These are phyloP conservation scores for Haliclona indistincta DNA, from an alignment of 37 sponge, comb jelly and placozoan genomes.

Conservation along the genomic window DNA sequence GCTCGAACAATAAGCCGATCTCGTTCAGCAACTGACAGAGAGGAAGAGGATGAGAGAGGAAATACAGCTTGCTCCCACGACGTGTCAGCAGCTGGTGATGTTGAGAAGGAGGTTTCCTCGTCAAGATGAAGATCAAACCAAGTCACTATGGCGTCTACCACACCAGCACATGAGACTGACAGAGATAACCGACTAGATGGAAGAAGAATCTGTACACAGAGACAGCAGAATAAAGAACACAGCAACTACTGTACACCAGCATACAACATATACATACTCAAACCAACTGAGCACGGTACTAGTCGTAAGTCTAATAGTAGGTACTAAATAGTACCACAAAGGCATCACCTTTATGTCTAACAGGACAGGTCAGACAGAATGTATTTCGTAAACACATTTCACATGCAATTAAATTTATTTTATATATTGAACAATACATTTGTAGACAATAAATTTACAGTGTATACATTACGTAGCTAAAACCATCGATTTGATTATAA, in stretches of 20 bases:
- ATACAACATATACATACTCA: not conserved
- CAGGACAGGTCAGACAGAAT: too few relatives aligned
- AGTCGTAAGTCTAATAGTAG: too few relatives aligned
- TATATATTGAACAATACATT: too few relatives aligned
- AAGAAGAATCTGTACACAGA: slow-evolving; percentile 42
- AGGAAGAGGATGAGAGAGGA: slow-evolving; percentile 14
- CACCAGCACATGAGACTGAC: slow-evolving; percentile 15
- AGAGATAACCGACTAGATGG: slow-evolving; percentile 17
- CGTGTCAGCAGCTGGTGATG: slow-evolving; percentile 35
- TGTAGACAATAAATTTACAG: too few relatives aligned
- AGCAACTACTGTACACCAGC: not conserved
- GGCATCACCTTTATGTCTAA: too few relatives aligned
- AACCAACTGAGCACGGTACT: too few relatives aligned
- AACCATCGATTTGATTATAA: too few relatives aligned
- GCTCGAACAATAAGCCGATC: slow-evolving; percentile 35
- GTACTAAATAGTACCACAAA: too few relatives aligned
- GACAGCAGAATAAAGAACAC: not conserved
- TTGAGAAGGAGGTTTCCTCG: slow-evolving; percentile 27
- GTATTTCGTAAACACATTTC: too few relatives aligned
- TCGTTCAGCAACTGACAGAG: slow-evolving; percentile 14
- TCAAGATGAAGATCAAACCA: slow-evolving; percentile 69
- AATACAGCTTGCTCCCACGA: slow-evolving; percentile 83
- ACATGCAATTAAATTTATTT: too few relatives aligned
- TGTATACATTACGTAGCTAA: too few relatives aligned
- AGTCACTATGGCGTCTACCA: slow-evolving; percentile 50